Evolutionary conservation across 2,888 invertebrate species (phyloP).

Genomic region (Lacanobia wlatinum): DNA sequence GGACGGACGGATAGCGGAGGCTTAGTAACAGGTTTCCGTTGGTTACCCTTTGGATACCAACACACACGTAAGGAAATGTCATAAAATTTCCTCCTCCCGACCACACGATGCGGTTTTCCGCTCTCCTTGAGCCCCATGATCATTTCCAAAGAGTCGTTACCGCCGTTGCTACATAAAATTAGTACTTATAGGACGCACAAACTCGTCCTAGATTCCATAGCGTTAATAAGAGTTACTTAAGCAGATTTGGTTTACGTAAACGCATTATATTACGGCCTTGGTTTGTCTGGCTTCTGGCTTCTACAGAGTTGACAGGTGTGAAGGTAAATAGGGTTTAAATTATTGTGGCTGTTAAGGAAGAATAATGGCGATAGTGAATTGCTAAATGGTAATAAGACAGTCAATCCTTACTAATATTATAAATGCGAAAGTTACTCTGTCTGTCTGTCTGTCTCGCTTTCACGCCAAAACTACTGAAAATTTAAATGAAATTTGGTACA

Average conservation of each 20-base stretch:
- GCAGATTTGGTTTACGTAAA: constrained; percentile 59
- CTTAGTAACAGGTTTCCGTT: too few relatives aligned
- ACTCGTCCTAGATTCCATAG: constrained; percentile 37
- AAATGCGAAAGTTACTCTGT: too few relatives aligned
- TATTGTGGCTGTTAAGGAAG: not conserved
- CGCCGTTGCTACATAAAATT: constrained; percentile 29
- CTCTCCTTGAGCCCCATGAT: constrained; percentile 12
- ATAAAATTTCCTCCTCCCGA: constrained; percentile 46
- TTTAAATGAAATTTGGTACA: too few relatives aligned
- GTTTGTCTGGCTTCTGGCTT: constrained; percentile 55
- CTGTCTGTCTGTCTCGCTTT: too few relatives aligned
- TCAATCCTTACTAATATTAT: too few relatives aligned
- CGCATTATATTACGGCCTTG: constrained; percentile 54
- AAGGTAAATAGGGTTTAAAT: not conserved
- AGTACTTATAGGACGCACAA: not conserved
- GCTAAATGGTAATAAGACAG: too few relatives aligned
- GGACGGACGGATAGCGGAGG: too few relatives aligned
- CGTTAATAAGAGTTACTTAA: constrained; percentile 53
- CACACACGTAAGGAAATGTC: constrained; percentile 24
- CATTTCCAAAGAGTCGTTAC: constrained; percentile 31
- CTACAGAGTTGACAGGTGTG: constrained; percentile 2
- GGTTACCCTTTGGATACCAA: not conserved
- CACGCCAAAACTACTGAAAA: too few relatives aligned
- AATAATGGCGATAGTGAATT: not conserved
- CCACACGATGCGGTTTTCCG: constrained; percentile 53